Base-by-base conservation (phyloP, 2,888 invertebrate genomes). In the Macrophya alboannulata region DNA sequence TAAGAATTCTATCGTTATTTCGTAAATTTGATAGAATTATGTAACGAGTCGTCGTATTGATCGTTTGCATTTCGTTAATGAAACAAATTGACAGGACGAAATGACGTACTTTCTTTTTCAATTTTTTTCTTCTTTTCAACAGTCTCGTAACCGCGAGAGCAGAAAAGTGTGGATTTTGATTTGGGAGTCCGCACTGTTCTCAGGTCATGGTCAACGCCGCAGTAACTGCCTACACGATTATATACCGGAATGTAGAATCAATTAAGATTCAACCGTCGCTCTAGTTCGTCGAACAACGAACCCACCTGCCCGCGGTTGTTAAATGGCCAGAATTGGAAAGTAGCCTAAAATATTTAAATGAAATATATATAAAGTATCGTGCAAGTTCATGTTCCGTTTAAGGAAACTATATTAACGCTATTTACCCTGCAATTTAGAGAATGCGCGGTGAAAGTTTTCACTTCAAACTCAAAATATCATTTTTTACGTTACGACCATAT, bases 241-340 rank as follows among this genome's bases (percentile, higher is more conserved):
- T 81, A 59, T 65, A 65, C 62, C 81, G 83, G 68, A 71, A 68
- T 51, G 48, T 83, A 65, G 68, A 83, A 83, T 83, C 83, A 83
- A 83, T 83, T 83, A 83, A 71, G n/a, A 83, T 83, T 83, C 83
- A 83, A 51, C 48, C 12, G 65, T 71, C 83, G 83, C 68, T 83
- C 83, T 48, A 83, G 83, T 68, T 83, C 83, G 37, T 25, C 48
- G 68, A 83, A 83, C 83, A 68, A 48, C 83, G 68, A 83, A 83
- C 83, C 55, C 81, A 21, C 40, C 25, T 4, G 25, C 51, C 62
- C 43, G 77, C 65, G 62, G 25, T 10, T n/a, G n/a, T 68, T 62
- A 8, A 81, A 45, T 62, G 8, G 40, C 43, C 43, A 17, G 59
- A 79, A 81, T 81, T 81, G 62, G 81, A 81, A 81, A 81, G 81